phyloP scores from a whole-genome alignment of 2,797 vertebrate species.

The Melanogrammus aeglefinus region DNA sequence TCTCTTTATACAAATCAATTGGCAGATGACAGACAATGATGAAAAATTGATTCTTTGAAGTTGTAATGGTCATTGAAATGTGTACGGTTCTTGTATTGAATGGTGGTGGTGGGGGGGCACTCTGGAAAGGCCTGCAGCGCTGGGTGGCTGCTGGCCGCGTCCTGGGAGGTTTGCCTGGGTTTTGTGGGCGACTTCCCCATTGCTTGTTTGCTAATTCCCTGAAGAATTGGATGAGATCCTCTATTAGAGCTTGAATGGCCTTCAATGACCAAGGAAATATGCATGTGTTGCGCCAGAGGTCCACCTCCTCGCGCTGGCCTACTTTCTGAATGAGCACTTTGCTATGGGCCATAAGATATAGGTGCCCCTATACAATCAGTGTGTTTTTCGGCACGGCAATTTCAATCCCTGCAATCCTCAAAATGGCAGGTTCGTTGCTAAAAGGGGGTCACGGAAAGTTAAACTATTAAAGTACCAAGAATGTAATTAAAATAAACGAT shows the following conservation, averaged over 20 bases:
- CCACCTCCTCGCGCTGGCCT: constrained; percentile 45
- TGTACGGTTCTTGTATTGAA: constrained; percentile 97
- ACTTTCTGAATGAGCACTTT: constrained; percentile 53
- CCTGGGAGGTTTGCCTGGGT: constrained; percentile 93
- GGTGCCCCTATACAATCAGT: constrained; percentile 26
- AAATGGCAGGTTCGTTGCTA: neutral
- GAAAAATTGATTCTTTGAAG: constrained; percentile 99
- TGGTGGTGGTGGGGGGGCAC: constrained; percentile 72
- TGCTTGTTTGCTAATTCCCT: constrained; percentile 85
- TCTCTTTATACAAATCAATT: constrained; percentile 90
- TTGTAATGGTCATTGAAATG: constrained; percentile 97
- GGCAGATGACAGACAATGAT: constrained; percentile 94
- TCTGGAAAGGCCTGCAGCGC: constrained; percentile 82
- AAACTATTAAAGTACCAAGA: neutral
- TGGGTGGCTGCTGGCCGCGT: constrained; percentile 91
- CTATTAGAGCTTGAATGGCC: constrained; percentile 69
- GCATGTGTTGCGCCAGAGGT: constrained; percentile 57
- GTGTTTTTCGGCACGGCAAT: neutral
- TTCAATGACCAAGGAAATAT: constrained; percentile 66
- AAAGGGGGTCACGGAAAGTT: neutral
- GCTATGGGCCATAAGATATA: constrained; percentile 1
- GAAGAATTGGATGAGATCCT: constrained; percentile 70
- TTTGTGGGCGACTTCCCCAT: constrained; percentile 91
- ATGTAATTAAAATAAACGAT: neutral
- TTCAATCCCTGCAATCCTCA: neutral